Evolutionary conservation across 2,113 vertebrate genomes (phyloP), one percentile per base, ranked within the genome.

Genomic region (Cyanistes caeruleus): DNA sequence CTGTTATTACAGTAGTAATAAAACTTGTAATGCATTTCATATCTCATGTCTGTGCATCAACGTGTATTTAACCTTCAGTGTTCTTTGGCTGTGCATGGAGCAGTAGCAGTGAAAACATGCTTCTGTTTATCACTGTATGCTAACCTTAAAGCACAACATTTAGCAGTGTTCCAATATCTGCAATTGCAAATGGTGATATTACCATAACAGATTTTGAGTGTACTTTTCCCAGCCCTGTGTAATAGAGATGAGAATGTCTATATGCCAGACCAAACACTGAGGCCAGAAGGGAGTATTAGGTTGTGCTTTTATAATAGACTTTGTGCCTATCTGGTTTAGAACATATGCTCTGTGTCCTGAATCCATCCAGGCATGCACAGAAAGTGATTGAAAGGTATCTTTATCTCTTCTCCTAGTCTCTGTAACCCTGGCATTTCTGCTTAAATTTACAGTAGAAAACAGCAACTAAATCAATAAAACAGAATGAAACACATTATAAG

Each of bases 391-490:
- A 94, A 95, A 91, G 63, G 33, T 83, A 77, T 83, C 55, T 90
- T 82, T 62, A 93, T 93, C 83, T 67, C 44, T 87, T 51, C n/a
- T 87, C 35, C 24, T 35, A n/a, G 56, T 48, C 49, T 37, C 69
- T 74, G 53, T 68, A 87, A 94, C 21, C 65, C n/a, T 90, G 37
- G 52, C 41, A 84, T 48, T 64, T 89, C 87, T 82, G 39, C 62
- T 88, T 89, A 90, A 90, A 91, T 84, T 87, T 95, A 90, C 68
- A 93, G 91, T 74, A 90, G 44, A 79, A 94, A 97, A 90, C 28
- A 56, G 30, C 33, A 70, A 58, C 39, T 75, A 37, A 51, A 94
- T 93, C 60, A 62, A 76, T 86, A 93, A 74, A 94, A 30, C 28
- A 80, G 30, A 85, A 65, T 24, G 10, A 80, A 95, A 85, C 49